Conservation (phyloP, 1,140 invertebrate genomes). For the Apocrypta bakeri region DNA sequence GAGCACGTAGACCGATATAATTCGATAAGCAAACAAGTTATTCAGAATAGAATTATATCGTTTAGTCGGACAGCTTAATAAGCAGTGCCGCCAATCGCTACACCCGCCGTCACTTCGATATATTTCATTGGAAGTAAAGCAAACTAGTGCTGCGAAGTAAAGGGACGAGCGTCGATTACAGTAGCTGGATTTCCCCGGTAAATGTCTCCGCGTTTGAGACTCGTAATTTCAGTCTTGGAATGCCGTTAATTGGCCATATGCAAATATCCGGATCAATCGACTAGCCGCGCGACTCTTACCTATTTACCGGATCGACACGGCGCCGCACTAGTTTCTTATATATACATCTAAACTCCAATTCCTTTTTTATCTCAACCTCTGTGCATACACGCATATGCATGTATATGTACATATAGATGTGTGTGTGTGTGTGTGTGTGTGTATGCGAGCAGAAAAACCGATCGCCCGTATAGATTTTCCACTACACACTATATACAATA, state of each 20-base stretch:
- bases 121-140: too few species aligned
- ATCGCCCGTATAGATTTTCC: too few species aligned
- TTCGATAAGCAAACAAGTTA: neutral
- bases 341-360: neutral
- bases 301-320: constrained; percentile 10
- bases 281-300: neutral
- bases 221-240: constrained; percentile 29
- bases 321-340: neutral
- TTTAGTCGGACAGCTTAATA: neutral
- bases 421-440: too few species aligned
- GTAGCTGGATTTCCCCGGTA: neutral
- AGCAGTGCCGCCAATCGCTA: neutral
- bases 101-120: neutral
- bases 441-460: too few species aligned
- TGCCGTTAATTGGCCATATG: constrained; percentile 42
- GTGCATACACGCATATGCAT: neutral
- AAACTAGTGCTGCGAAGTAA: too few species aligned
- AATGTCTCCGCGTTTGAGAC: neutral
- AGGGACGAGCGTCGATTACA: neutral
- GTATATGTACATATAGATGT: too few species aligned
- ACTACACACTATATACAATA: too few species aligned
- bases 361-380: neutral
- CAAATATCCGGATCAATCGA: constrained; percentile 30
- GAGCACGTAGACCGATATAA: neutral
- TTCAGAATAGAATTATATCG: neutral